Evolutionary conservation across 1,140 invertebrate genomes (phyloP).

Genomic region (Drosophila nigromelanica): DNA sequence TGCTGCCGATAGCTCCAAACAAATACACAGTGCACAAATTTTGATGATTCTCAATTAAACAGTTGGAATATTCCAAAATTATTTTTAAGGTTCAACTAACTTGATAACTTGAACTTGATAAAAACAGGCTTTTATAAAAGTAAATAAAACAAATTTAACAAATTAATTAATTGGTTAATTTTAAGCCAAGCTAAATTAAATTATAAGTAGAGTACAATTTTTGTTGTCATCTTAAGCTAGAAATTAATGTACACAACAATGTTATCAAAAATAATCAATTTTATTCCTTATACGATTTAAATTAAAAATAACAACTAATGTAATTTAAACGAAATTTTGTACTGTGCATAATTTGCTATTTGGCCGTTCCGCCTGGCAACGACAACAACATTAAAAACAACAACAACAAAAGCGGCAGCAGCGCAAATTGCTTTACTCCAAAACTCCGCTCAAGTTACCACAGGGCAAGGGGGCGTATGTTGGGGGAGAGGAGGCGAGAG

Average conservation of each 20-base stretch:
- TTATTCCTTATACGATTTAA: background rate
- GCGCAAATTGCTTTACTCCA: conserved; percentile 70
- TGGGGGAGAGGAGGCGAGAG: background rate
- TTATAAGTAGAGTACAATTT: no score
- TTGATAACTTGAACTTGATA: no score
- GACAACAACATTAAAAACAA: conserved; percentile 43
- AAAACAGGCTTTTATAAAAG: no score
- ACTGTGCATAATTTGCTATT: conserved; percentile 33
- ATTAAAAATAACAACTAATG: background rate
- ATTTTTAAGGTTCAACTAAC: no score
- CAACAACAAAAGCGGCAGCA: conserved; percentile 37
- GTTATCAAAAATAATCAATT: no score
- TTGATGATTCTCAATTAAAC: no score
- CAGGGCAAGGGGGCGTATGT: conserved; percentile 2
- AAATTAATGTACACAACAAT: no score
- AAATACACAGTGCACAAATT: conserved; percentile 6
- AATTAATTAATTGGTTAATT: no score
- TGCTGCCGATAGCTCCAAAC: conserved; percentile 14
- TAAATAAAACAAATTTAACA: no score
- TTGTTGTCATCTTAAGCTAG: no score
- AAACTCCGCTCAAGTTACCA: conserved; percentile 68
- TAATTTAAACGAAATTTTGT: background rate
- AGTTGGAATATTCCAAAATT: no score
- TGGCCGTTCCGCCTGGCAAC: conserved; percentile 51
- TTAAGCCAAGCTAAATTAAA: no score